Conservation (phyloP, 2,113 vertebrate species). For the Takifugu bimaculatus region DNA sequence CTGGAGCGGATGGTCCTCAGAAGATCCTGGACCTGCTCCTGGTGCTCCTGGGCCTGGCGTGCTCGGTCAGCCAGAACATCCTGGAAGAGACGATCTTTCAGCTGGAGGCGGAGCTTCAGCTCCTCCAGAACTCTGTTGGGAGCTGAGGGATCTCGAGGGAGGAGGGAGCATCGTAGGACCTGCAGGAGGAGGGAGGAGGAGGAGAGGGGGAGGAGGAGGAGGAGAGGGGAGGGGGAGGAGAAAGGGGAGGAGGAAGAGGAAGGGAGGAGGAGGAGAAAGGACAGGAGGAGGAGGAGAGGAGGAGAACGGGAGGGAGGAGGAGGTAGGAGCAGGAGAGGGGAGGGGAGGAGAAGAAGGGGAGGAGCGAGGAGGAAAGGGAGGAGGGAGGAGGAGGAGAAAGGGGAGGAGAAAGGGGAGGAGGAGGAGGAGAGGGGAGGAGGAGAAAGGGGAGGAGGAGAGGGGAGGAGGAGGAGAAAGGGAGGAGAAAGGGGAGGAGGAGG, state of each 20-base stretch:
- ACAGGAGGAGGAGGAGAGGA: too few species aligned
- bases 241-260: background rate
- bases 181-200: slow-evolving; percentile 38
- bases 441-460: background rate
- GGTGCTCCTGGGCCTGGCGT: slow-evolving; percentile 76
- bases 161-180: slow-evolving; percentile 81
- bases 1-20: slow-evolving; percentile 74
- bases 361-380: too few species aligned
- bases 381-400: too few species aligned
- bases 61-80: slow-evolving; percentile 79
- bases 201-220: background rate
- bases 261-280: background rate
- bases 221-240: background rate
- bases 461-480: background rate
- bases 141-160: slow-evolving; percentile 75
- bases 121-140: slow-evolving; percentile 77
- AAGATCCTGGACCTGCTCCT: slow-evolving; percentile 81
- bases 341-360: too few species aligned
- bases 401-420: too few species aligned
- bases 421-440: background rate
- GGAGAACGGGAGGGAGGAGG: too few species aligned
- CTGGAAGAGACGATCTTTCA: slow-evolving; percentile 87
- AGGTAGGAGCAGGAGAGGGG: too few species aligned
- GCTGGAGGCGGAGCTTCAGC: slow-evolving; percentile 81
- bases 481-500: too few species aligned